These are phyloP conservation scores for Monopis laevigella DNA, from an alignment of 2,888 invertebrate genomes.

Conservation along the genomic window DNA sequence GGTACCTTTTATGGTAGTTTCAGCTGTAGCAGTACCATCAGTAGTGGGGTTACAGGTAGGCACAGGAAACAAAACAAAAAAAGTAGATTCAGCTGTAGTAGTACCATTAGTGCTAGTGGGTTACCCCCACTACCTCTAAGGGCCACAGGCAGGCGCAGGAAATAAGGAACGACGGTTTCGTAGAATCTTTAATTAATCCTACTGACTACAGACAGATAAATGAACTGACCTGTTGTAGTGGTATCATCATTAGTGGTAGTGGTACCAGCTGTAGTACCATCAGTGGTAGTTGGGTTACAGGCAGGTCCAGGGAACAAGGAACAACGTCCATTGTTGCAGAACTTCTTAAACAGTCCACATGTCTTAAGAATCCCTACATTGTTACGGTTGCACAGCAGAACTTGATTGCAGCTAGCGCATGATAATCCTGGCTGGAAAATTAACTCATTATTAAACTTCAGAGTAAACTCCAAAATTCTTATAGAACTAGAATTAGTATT, in stretches of 20 bases:
- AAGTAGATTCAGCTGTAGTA: no score
- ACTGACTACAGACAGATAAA: no score
- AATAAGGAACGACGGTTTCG: no score
- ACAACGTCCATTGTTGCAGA: constrained; percentile 40
- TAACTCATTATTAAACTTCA: no score
- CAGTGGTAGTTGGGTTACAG: constrained; percentile 25
- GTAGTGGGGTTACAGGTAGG: no score
- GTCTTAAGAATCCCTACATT: constrained; percentile 27
- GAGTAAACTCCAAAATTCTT: no score
- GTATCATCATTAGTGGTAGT: constrained; percentile 16
- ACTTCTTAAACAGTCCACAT: constrained; percentile 29
- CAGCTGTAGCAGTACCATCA: not conserved
- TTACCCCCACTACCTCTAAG: no score
- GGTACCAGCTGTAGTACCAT: constrained; percentile 14
- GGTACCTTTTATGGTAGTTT: not conserved
- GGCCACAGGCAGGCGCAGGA: no score
- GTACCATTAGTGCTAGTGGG: no score
- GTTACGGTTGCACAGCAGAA: constrained; percentile 27
- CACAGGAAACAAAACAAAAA: no score
- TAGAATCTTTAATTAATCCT: no score
- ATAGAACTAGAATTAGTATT: no score
- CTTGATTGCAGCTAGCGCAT: constrained; percentile 29
- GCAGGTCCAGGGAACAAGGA: constrained; percentile 28
- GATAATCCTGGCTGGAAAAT: constrained; percentile 23
- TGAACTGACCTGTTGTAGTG: constrained; percentile 9